Evolutionary conservation across 2,797 vertebrate species (phyloP).

Genomic region (Ceryle rudis): DNA sequence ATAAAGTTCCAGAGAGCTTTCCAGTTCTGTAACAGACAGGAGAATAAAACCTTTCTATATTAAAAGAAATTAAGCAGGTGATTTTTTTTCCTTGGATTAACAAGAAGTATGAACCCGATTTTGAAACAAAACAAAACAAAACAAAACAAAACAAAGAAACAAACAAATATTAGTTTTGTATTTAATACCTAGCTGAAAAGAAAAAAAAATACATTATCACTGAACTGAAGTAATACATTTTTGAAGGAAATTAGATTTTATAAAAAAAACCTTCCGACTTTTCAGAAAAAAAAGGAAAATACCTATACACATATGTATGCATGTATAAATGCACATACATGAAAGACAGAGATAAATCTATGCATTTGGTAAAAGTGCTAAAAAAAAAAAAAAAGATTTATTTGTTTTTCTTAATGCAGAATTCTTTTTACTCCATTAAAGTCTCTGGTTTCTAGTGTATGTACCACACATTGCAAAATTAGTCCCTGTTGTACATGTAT

Average conservation of each 20-base stretch:
- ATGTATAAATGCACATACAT: accelerated
- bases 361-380: neutral
- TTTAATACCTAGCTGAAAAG: neutral
- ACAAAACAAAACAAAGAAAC: neutral
- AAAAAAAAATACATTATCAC: neutral
- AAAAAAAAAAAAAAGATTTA: neutral
- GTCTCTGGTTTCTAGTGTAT: constrained; percentile 6
- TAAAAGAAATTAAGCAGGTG: neutral
- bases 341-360: neutral
- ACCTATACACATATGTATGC: neutral
- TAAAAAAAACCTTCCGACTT: neutral
- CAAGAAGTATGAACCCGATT: neutral
- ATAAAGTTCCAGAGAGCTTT: neutral
- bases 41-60: neutral
- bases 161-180: neutral
- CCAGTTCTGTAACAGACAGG: neutral
- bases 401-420: neutral
- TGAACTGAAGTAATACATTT: neutral
- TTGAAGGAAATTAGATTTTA: neutral
- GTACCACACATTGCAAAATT: neutral
- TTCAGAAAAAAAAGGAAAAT: neutral
- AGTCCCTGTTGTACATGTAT: neutral
- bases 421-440: constrained; percentile 14
- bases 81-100: neutral
- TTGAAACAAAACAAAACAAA: neutral